Conservation (phyloP, 2,113 vertebrate species). For the Micronycteris hirsuta region DNA sequence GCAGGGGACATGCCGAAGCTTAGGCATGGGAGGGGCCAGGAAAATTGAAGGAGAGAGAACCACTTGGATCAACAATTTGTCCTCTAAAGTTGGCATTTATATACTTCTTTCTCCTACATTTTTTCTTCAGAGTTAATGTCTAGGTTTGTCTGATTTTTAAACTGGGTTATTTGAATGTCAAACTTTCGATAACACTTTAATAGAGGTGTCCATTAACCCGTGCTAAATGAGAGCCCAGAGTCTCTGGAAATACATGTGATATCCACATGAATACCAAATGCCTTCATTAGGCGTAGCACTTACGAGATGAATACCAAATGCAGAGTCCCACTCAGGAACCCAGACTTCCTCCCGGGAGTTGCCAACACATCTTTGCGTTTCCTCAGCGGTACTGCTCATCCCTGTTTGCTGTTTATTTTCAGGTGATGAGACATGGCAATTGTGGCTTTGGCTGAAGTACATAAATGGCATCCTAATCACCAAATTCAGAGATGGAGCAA, state of each 20-base stretch:
- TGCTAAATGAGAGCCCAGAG: constrained; percentile 84
- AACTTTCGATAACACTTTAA: constrained; percentile 87
- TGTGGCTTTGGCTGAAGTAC: constrained; percentile 78
- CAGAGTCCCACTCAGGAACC: constrained; percentile 69
- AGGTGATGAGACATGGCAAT: constrained; percentile 79
- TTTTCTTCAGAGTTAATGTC: constrained; percentile 80
- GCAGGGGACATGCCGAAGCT: background rate
- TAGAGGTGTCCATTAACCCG: constrained; percentile 87
- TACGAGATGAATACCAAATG: constrained; percentile 83
- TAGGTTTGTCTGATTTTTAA: constrained; percentile 83
- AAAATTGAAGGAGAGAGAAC: background rate
- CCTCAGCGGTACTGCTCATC: constrained; percentile 65
- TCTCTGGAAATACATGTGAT: constrained; percentile 86
- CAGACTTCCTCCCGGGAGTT: constrained; percentile 68
- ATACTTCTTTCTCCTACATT: constrained; percentile 64
- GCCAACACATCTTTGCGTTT: constrained; percentile 66
- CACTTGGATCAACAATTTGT: constrained; percentile 9
- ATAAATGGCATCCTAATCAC: constrained; percentile 77
- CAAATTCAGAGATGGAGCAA: constrained; percentile 71
- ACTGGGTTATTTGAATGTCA: constrained; percentile 88
- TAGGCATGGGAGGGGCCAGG: background rate
- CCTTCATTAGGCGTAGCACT: constrained; percentile 82
- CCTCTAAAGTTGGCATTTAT: constrained; percentile 62
- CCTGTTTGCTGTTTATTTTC: constrained; percentile 77
- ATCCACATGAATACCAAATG: constrained; percentile 86